Conservation (phyloP, 2,797 vertebrate genomes). For the Valencia hispanica region DNA sequence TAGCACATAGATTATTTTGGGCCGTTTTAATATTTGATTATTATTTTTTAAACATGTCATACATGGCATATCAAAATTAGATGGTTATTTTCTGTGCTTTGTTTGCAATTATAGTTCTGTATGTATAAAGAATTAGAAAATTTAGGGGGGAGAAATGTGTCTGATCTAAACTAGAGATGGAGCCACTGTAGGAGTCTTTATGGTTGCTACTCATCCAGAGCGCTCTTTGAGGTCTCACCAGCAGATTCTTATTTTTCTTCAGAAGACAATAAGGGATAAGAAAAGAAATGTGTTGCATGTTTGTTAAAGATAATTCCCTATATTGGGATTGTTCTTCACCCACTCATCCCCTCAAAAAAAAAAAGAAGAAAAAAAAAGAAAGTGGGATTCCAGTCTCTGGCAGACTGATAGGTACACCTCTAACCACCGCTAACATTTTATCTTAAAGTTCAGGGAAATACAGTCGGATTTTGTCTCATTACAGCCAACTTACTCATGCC, state of each 20-base stretch:
- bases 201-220: background rate
- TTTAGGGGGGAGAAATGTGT: no score
- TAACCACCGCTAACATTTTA: background rate
- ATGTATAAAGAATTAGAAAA: background rate
- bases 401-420: background rate
- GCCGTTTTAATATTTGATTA: background rate
- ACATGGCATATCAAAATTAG: background rate
- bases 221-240: background rate
- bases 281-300: background rate
- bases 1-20: no score
- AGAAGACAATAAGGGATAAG: background rate
- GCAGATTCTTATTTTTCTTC: background rate
- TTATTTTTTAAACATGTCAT: background rate
- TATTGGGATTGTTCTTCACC: background rate
- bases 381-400: background rate
- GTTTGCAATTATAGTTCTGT: background rate
- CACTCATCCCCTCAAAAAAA: background rate
- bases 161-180: no score
- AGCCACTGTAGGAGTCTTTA: no score
- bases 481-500: slow-evolving; percentile 84
- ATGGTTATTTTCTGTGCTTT: background rate
- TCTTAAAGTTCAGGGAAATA: background rate
- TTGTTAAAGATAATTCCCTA: background rate
- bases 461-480: background rate
- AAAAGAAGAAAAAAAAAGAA: background rate